phyloP scores from a whole-genome alignment of 2,888 invertebrate species.

The Tolmerus cingulatus region DNA sequence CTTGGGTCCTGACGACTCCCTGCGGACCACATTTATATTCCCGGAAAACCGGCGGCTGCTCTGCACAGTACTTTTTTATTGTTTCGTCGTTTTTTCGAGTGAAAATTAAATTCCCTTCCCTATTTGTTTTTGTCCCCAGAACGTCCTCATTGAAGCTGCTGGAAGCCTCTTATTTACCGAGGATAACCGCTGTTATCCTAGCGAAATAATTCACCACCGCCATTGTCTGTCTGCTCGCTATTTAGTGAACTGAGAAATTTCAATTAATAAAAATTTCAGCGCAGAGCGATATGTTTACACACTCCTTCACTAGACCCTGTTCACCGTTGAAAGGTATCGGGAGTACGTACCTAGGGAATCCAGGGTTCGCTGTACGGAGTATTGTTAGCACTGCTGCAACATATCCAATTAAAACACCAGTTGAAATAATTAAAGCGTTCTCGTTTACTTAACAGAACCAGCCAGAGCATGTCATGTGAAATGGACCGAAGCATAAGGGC shows the following conservation, averaged over 20 bases:
- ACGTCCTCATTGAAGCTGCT: background rate
- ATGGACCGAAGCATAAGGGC: background rate
- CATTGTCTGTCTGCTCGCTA: background rate
- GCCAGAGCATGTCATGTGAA: background rate
- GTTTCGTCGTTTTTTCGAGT: background rate
- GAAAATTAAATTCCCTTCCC: background rate
- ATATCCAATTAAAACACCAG: background rate
- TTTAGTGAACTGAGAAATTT: background rate
- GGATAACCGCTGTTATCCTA: background rate
- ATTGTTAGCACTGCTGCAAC: background rate
- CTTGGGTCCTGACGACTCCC: background rate
- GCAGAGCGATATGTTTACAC: background rate
- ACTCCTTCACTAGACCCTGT: background rate
- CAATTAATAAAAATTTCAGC: background rate
- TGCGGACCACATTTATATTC: background rate
- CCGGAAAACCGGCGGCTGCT: background rate
- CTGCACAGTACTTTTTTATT: background rate
- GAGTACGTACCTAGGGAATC: background rate
- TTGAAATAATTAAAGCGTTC: background rate
- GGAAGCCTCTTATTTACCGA: background rate
- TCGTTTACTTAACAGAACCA: background rate
- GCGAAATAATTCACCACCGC: background rate
- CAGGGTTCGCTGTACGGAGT: background rate
- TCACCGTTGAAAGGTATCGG: background rate
- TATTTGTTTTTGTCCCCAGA: background rate